Evolutionary conservation across 2,113 vertebrate genomes (phyloP), one percentile per base, ranked within the genome.

Genomic region (Corapipo altera): DNA sequence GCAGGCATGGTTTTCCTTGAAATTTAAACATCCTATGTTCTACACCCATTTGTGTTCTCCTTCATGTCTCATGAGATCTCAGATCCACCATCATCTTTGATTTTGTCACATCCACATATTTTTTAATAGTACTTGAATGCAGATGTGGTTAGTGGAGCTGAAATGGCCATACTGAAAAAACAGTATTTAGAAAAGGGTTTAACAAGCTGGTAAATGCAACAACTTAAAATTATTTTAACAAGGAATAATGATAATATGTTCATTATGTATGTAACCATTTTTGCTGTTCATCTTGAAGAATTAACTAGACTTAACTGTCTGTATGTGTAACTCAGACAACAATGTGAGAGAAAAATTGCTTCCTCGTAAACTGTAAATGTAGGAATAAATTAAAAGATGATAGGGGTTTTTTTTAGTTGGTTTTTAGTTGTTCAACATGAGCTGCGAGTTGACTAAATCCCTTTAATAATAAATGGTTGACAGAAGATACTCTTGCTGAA

Each of bases 371-470:
- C 6, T 48, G 17, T 71, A 58, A 51, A 55, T 58, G 28, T 4
- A 73, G 1, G 0, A 52, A 49, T 82, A 35, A 48, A 48, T 59
- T 90, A 37, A 85, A 88, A 72, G 23, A 11, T 48, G 4, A 39
- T 37, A 30, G 5, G 3, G 3, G 2, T 0, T 15, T 59, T 81
- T 74, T 55, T 22, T 15, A 55, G 16, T 44, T 64, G 43, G 0
- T 51, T 93, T 85, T 85, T 26, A 62, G 52, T 73, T 77, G n/a
- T 26, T 79, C 21, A 69, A 9, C 11, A 15, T 6, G 17, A 72
- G 3, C 27, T 88, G n/a, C 15, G n/a, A 16, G 24, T 72, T 94
- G 49, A 27, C 26, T 23, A 16, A 61, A 35, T 69, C 9, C 20
- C 23, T 73, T 73, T 76, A 41, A 15, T 62, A 71, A 58, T 55